Evolutionary conservation across 2,888 invertebrate species (phyloP).

Genomic region (Eupelmus urozonus): DNA sequence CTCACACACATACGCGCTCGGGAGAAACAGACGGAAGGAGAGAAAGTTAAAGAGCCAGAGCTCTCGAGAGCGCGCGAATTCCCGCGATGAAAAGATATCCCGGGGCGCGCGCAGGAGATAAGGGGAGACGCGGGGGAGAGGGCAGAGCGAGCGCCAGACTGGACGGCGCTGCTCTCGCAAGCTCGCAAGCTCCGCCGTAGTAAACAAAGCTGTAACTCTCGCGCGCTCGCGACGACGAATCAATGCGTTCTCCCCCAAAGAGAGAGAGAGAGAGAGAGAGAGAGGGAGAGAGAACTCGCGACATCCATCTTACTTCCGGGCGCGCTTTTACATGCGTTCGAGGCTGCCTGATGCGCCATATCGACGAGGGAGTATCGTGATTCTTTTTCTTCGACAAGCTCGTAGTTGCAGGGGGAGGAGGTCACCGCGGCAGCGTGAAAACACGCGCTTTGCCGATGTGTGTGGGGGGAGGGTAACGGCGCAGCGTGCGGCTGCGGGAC

Average conservation of each 20-base stretch:
- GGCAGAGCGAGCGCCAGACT: slow-evolving; percentile 68
- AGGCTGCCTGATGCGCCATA: neutral
- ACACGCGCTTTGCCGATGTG: too few species aligned
- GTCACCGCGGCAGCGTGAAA: neutral
- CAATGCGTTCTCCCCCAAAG: slow-evolving; percentile 69
- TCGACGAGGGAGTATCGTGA: neutral
- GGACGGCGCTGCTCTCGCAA: slow-evolving; percentile 72
- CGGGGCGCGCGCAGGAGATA: neutral
- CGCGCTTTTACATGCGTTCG: slow-evolving; percentile 41
- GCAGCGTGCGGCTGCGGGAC: too few species aligned
- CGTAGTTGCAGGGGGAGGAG: too few species aligned
- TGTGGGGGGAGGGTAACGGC: too few species aligned
- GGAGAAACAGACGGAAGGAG: neutral
- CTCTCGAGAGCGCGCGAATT: neutral
- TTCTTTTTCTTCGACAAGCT: too few species aligned
- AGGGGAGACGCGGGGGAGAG: slow-evolving; percentile 14
- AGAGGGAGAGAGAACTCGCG: too few species aligned
- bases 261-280: too few species aligned
- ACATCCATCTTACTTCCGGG: slow-evolving; percentile 69
- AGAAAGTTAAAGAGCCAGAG: neutral
- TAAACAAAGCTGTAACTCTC: slow-evolving; percentile 78
- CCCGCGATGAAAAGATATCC: slow-evolving; percentile 47
- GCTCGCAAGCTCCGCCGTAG: slow-evolving; percentile 69
- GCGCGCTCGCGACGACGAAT: slow-evolving; percentile 72
- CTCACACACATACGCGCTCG: neutral